A percentile compares a stretch with the other conserved stretches of the same genome.
phyloP scores from a whole-genome alignment of 2,113 vertebrate genomes.

The Shinisaurus crocodilurus region DNA sequence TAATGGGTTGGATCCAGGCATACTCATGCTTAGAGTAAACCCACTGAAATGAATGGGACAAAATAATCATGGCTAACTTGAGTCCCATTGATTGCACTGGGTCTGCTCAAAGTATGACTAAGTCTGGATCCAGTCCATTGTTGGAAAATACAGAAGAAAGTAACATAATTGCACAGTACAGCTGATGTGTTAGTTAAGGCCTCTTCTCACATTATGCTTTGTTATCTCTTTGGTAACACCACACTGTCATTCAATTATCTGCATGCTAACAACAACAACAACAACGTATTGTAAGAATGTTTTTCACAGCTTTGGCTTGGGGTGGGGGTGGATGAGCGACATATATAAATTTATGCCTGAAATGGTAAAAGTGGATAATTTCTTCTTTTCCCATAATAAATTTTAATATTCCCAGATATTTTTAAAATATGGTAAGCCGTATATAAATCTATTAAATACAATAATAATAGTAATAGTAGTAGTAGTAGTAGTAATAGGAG shows the following conservation, averaged over 20 bases:
- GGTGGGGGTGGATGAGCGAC: not conserved
- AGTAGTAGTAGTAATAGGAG: no score
- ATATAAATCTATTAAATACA: no score
- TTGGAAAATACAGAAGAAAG: not conserved
- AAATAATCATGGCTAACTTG: no score
- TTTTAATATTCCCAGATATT: not conserved
- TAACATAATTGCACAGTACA: not conserved
- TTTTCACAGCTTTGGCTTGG: not conserved
- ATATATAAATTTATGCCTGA: not conserved
- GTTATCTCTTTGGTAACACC: not conserved
- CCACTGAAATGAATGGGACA: no score
- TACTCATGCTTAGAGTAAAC: no score
- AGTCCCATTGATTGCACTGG: no score
- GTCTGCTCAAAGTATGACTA: no score
- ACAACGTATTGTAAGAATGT: not conserved
- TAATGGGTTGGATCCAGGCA: not conserved
- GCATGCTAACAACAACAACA: not conserved
- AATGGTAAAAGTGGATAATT: not conserved
- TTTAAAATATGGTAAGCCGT: not conserved
- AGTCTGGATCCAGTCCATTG: not conserved
- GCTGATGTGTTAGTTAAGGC: not conserved
- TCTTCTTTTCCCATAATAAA: not conserved
- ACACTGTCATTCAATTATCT: not conserved
- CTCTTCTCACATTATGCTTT: not conserved
- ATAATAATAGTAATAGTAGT: no score